Percentiles rank a stretch among this genome's conserved stretches.
Evolutionary conservation across 2,888 invertebrate species (phyloP).

Genomic region (Epistrophe eligans): DNA sequence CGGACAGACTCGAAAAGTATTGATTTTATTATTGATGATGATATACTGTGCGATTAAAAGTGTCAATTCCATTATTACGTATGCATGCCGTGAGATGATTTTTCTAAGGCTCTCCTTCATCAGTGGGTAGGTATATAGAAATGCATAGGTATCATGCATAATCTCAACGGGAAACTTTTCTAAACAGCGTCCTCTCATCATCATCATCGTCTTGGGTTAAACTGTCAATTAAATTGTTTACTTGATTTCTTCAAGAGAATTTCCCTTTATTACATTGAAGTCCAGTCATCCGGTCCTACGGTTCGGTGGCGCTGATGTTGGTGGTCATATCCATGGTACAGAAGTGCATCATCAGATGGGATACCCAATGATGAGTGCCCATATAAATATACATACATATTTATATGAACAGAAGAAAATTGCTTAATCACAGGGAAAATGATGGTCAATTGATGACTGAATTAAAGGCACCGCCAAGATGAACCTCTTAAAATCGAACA

Average conservation of each 20-base stretch:
- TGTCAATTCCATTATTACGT: conserved; percentile 71
- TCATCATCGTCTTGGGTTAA: conserved; percentile 30
- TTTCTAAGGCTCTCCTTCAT: conserved; percentile 35
- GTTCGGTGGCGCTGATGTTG: not conserved
- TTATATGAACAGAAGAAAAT: conserved; percentile 63
- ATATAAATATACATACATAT: not conserved
- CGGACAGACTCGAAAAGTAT: conserved; percentile 29
- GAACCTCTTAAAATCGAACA: conserved; percentile 36
- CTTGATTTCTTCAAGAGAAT: conserved; percentile 36
- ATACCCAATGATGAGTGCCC: conserved; percentile 43
- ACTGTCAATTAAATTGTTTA: conserved; percentile 68
- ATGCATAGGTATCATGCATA: conserved; percentile 13
- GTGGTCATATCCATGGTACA: conserved; percentile 22
- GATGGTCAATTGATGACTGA: conserved; percentile 71
- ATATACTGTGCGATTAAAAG: conserved; percentile 57
- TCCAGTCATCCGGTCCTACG: conserved; percentile 5
- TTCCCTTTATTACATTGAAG: conserved; percentile 1
- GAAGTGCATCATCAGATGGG: conserved; percentile 3
- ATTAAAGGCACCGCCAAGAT: conserved; percentile 59
- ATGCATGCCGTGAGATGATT: conserved; percentile 66
- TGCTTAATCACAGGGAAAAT: conserved; percentile 69
- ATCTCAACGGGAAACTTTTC: conserved; percentile 48
- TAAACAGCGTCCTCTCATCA: conserved; percentile 24
- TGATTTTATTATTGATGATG: conserved; percentile 62
- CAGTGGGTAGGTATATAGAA: conserved; percentile 1